A percentile compares a stretch with the other conserved stretches of the same genome.
Conservation (phyloP, 2,113 vertebrate species). For the Lethenteron reissneri region DNA sequence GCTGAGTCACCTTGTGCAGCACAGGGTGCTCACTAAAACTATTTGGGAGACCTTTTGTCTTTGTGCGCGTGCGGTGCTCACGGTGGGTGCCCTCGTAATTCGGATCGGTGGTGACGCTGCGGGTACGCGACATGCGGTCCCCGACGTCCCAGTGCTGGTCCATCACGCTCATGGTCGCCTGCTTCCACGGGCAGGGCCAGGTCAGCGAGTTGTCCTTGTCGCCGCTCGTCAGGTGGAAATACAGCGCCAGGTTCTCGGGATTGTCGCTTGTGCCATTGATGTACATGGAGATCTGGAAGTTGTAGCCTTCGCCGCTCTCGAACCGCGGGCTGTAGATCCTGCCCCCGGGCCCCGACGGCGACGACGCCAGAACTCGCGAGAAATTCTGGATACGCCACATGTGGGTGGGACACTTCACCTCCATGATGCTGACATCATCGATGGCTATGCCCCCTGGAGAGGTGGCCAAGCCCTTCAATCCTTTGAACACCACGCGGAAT, state of each 20-base stretch:
- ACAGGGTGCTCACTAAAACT: too few relatives aligned
- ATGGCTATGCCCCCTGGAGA: slow-evolving; percentile 46
- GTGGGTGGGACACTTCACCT: slow-evolving; percentile 54
- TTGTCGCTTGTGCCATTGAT: slow-evolving; percentile 16
- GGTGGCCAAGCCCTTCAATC: slow-evolving; percentile 18
- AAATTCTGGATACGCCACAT: slow-evolving; percentile 57
- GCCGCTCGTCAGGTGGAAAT: slow-evolving; percentile 42
- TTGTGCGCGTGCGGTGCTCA: too few relatives aligned
- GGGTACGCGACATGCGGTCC: slow-evolving; percentile 43
- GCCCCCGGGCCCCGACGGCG: slow-evolving; percentile 10
- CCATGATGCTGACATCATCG: slow-evolving; percentile 76
- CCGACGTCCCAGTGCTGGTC: slow-evolving; percentile 37
- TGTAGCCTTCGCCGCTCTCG: slow-evolving; percentile 48
- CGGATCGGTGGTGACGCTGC: slow-evolving; percentile 50
- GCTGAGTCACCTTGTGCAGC: too few relatives aligned
- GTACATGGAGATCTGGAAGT: slow-evolving; percentile 40
- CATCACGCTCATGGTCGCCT: slow-evolving; percentile 12
- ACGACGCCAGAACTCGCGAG: slow-evolving; percentile 24
- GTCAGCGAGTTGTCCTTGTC: slow-evolving; percentile 33
- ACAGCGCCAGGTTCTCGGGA: slow-evolving; percentile 24
- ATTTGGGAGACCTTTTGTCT: too few relatives aligned
- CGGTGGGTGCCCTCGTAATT: neutral
- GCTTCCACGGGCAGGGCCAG: slow-evolving; percentile 64
- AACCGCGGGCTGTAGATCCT: slow-evolving; percentile 40
- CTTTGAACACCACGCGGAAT: slow-evolving; percentile 55